These are phyloP conservation scores for Caenorhabditis japonica DNA, from an alignment of 2,888 invertebrate species.

Conservation along the genomic window DNA sequence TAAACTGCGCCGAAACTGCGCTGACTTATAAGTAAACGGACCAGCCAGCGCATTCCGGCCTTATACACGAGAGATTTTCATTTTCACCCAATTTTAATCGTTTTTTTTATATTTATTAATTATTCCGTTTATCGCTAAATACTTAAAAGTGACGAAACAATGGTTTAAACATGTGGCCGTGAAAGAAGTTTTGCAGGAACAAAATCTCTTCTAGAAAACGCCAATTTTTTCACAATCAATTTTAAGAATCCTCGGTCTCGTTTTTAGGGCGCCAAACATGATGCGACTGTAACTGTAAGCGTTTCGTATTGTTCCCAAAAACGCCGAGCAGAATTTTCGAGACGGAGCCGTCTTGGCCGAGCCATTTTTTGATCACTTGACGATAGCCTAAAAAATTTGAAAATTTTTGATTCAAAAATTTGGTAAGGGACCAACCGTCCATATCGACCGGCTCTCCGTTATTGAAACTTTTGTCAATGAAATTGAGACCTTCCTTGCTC, in stretches of 20 bases:
- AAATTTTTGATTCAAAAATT: too few species aligned
- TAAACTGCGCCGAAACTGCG: too few species aligned
- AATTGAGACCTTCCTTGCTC: constrained; percentile 43
- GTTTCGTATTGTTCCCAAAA: constrained; percentile 25
- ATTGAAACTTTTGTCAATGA: constrained; percentile 45
- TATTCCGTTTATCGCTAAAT: not conserved
- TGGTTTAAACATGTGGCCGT: too few species aligned
- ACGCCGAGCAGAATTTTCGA: constrained; percentile 37
- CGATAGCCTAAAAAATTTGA: constrained; percentile 34
- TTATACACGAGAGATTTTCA: too few species aligned
- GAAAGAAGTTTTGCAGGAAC: too few species aligned
- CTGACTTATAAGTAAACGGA: too few species aligned
- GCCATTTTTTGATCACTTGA: constrained; percentile 29
- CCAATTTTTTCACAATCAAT: not conserved
- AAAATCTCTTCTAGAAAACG: too few species aligned
- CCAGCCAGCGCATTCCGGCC: too few species aligned
- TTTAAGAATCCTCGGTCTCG: constrained; percentile 4
- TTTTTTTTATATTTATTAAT: not conserved
- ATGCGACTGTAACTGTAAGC: not conserved
- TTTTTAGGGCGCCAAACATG: constrained; percentile 37
- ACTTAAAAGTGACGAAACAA: too few species aligned
- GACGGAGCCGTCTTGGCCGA: constrained; percentile 41
- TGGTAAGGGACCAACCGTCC: constrained; percentile 7
- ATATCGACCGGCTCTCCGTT: constrained; percentile 9
- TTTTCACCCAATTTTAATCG: not conserved